Conservation (phyloP, 2,113 vertebrate species). For the Zonotrichia leucophrys region DNA sequence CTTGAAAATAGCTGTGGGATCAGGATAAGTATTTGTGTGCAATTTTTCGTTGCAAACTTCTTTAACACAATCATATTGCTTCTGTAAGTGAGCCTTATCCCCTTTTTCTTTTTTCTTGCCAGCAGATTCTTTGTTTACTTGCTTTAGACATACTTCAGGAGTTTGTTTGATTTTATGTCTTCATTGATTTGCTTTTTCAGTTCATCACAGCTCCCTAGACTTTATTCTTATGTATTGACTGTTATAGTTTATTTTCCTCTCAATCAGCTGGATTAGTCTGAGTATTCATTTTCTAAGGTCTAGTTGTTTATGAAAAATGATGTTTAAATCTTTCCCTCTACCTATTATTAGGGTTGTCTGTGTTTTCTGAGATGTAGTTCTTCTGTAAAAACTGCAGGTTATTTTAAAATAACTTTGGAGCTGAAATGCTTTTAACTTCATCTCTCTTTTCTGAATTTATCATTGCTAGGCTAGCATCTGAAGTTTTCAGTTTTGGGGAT, state of each 20-base stretch:
- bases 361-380: background rate
- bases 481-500: background rate
- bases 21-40: background rate
- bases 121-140: conserved; percentile 2
- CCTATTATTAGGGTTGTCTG: background rate
- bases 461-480: background rate
- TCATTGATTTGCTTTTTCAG: conserved; percentile 7
- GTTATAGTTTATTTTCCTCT: background rate
- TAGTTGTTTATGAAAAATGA: background rate
- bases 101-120: background rate
- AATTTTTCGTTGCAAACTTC: background rate
- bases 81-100: background rate
- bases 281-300: background rate
- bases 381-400: background rate
- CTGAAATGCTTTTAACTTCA: background rate
- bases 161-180: background rate
- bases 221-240: background rate
- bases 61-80: background rate
- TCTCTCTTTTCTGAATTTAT: background rate
- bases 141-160: background rate
- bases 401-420: background rate
- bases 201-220: background rate
- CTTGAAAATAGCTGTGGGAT: background rate
- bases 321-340: background rate
- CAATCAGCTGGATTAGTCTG: background rate